Base-by-base conservation (phyloP, 2,888 invertebrate species). In the Dioctria rufipes region DNA sequence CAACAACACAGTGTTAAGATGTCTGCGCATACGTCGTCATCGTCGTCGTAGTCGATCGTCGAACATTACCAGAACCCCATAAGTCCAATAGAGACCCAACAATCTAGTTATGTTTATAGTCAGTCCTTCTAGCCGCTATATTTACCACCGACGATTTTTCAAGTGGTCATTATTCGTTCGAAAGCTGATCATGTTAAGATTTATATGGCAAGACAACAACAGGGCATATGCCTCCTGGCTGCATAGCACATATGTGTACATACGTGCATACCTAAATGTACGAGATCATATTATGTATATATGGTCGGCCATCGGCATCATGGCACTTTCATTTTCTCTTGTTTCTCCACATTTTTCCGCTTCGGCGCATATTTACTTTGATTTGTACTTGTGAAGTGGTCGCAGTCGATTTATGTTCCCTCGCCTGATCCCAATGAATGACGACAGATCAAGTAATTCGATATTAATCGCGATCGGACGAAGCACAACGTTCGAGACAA, bases 121-220 rank as follows among this genome's bases (percentile, higher is more conserved):
- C 25, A 25, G 25, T 25, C 25, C 25, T 25, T 25, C 40, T n/a
- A 39, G 63, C 25, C 65, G 78, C 78, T 78, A 78, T 66, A 54
- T 78, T 67, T 78, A 78, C 66, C 66, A 66, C 66, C 54, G 54
- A n/a, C 54, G 51, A 37, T 42, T 66, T 42, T 66, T 79, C 58
- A 69, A 79, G 79, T 79, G 79, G 79, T 69, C 79, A 79, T 69
- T 69, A 79, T 58, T 25, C 37, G 67, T 79, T 78, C 78, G 78
- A 78, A 66, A 46, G 40, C 40, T 66, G 78, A 78, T 78, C 78
- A 78, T 78, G 54, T 54, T 3, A 40, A 66, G 66, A 78, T 78
- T 78, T 78, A 25, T 25, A 78, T 78, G 51, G 54, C 51, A 54
- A 42, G 51, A n/a, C 49, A 65, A 8, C 46, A 65, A 8, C 46